Conservation (phyloP, 2,113 vertebrate genomes). For the Scalopus aquaticus region DNA sequence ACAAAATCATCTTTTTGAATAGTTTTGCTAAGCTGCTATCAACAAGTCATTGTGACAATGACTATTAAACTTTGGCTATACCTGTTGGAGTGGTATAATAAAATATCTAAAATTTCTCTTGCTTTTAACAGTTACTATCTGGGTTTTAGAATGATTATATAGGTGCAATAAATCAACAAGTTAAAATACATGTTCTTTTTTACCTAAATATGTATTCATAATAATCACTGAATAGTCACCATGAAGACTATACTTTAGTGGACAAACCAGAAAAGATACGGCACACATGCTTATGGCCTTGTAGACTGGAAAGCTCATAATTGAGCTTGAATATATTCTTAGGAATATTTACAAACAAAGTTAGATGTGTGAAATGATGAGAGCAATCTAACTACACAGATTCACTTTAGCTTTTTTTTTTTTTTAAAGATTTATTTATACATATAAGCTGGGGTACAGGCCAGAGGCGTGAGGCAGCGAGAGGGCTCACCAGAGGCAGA, state of each 20-base stretch:
- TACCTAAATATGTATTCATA: background rate
- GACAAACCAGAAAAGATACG: background rate
- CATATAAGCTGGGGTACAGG: no score
- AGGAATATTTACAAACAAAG: background rate
- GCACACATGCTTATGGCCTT: background rate
- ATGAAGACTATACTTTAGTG: background rate
- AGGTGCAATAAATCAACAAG: background rate
- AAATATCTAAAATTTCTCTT: background rate
- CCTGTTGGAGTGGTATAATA: background rate
- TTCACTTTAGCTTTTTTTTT: no score
- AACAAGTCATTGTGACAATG: background rate
- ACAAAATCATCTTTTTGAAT: background rate
- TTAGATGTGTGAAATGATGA: background rate
- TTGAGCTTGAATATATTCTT: background rate
- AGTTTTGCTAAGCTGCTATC: background rate
- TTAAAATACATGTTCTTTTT: background rate
- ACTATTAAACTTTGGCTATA: background rate
- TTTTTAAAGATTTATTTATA: no score
- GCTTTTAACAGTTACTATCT: background rate
- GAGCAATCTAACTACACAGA: background rate
- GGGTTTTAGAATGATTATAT: background rate
- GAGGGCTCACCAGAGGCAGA: no score
- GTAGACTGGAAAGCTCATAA: background rate
- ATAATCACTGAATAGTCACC: background rate
- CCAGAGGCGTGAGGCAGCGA: no score